phyloP scores from a whole-genome alignment of 2,888 invertebrate species.

The Drosophila koepferae region DNA sequence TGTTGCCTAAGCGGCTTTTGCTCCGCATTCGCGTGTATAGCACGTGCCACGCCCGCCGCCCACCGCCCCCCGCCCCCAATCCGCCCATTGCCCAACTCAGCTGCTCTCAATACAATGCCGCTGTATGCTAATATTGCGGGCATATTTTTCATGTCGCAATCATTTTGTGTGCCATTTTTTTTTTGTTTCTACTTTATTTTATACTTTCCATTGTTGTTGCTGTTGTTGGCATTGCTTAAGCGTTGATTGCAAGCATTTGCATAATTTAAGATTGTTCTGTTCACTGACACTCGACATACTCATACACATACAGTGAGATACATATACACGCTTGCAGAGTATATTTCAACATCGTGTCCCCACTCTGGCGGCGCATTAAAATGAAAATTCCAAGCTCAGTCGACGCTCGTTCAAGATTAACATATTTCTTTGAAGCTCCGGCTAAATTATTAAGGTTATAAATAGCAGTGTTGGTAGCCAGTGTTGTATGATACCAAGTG shows the following conservation, averaged over 20 bases:
- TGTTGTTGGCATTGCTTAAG: conserved; percentile 60
- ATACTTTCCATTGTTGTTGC: conserved; percentile 20
- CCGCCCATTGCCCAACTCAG: not conserved
- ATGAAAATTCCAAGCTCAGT: conserved; percentile 66
- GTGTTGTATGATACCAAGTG: conserved; percentile 17
- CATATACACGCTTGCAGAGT: not conserved
- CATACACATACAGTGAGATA: not conserved
- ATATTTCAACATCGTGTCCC: conserved; percentile 27
- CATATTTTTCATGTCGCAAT: conserved; percentile 76
- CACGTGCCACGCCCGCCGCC: not conserved
- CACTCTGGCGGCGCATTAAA: conserved; percentile 62
- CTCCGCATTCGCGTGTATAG: conserved; percentile 15
- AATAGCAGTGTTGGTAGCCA: conserved; percentile 47
- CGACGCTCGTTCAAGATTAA: conserved; percentile 57
- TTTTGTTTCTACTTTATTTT: conserved; percentile 25
- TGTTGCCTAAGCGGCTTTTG: conserved; percentile 63
- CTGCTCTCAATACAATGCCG: conserved; percentile 31
- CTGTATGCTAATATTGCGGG: conserved; percentile 70
- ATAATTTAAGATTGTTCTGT: conserved; percentile 72
- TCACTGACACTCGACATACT: conserved; percentile 49
- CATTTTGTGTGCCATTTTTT: conserved; percentile 55
- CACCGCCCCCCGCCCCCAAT: not conserved
- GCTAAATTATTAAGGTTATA: conserved; percentile 78
- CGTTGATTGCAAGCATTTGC: conserved; percentile 79
- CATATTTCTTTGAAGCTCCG: conserved; percentile 72